Evolutionary conservation across 2,888 invertebrate genomes (phyloP).

Genomic region (Isotomurus palustris): DNA sequence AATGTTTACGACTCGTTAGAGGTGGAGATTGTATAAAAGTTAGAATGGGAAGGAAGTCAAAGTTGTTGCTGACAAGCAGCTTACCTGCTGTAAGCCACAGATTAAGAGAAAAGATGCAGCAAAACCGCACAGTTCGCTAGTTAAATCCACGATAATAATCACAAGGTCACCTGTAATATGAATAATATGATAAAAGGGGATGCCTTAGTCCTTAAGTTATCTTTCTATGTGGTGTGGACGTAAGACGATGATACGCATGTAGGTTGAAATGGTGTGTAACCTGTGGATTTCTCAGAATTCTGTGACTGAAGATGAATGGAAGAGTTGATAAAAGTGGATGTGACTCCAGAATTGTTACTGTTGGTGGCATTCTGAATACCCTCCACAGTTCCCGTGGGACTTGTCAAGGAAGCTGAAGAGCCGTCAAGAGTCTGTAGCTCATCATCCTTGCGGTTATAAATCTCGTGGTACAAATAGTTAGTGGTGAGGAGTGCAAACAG

Average conservation of each 20-base stretch:
- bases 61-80: constrained; percentile 24
- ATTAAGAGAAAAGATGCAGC: constrained; percentile 63
- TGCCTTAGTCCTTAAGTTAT: neutral
- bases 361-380: no score
- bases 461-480: constrained; percentile 20
- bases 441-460: no score
- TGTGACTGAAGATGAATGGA: no score
- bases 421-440: no score
- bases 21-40: neutral
- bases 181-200: constrained; percentile 4
- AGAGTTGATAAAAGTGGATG: no score
- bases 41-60: constrained; percentile 15
- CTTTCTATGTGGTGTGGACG: no score
- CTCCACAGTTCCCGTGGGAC: neutral
- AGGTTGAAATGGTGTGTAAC: no score
- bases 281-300: no score
- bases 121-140: constrained; percentile 64
- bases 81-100: constrained; percentile 67
- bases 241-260: no score
- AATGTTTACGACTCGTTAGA: neutral
- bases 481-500: constrained; percentile 37
- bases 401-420: neutral
- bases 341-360: no score
- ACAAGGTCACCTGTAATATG: constrained; percentile 29
- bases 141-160: constrained; percentile 33